Percentiles rank a stretch among this genome's conserved stretches.
These are phyloP conservation scores for Tragelaphus buxtoni DNA, from an alignment of 2,113 vertebrate species.

Conservation along the genomic window DNA sequence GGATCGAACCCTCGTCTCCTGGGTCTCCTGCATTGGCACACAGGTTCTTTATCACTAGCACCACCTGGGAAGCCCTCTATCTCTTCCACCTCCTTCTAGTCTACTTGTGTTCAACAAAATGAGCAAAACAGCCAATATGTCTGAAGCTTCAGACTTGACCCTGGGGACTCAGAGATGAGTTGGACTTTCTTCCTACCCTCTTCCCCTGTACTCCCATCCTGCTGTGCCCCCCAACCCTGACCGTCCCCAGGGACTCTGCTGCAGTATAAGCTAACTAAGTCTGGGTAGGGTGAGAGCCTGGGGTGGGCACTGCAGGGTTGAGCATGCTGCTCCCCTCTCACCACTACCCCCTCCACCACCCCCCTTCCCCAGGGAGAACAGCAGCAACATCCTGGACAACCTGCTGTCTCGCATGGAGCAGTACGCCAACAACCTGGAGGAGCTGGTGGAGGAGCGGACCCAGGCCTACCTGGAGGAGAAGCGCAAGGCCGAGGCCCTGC, in stretches of 20 bases:
- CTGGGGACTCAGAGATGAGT: background rate
- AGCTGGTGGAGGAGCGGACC: slow-evolving; percentile 93
- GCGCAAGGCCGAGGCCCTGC: slow-evolving; percentile 90
- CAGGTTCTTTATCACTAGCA: background rate
- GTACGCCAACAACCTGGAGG: slow-evolving; percentile 96
- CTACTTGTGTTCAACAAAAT: background rate
- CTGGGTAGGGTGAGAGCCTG: background rate
- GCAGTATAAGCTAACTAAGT: background rate
- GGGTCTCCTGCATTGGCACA: background rate
- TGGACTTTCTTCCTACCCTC: background rate
- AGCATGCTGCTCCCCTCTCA: background rate
- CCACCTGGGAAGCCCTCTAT: background rate
- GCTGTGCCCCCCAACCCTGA: background rate
- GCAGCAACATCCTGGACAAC: slow-evolving; percentile 94
- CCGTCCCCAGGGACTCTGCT: background rate
- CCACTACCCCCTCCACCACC: rapidly evolving
- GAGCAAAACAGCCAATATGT: background rate
- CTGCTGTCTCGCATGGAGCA: slow-evolving; percentile 95
- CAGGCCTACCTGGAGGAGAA: slow-evolving; percentile 98
- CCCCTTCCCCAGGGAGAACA: slow-evolving; percentile 82
- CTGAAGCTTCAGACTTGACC: background rate
- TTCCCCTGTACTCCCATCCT: background rate
- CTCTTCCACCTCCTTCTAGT: background rate
- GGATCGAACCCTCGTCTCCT: background rate
- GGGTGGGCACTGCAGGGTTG: background rate